Percentiles rank a stretch among this genome's conserved stretches.
Conservation (phyloP, 2,888 invertebrate species). For the Tipula lateralis region DNA sequence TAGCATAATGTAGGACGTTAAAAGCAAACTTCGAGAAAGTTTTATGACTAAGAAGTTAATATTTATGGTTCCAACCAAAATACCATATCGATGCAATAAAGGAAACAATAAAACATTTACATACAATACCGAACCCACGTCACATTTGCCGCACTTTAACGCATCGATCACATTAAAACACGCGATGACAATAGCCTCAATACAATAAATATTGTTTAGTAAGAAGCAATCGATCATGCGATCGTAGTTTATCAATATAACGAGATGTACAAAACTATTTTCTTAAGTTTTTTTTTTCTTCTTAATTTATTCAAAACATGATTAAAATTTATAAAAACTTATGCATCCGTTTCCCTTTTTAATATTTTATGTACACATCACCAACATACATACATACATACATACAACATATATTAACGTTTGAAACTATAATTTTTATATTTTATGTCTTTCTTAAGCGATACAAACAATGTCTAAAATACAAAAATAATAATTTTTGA, state of each 20-base stretch:
- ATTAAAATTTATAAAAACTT: neutral
- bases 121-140: neutral
- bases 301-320: conserved; percentile 6
- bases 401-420: neutral
- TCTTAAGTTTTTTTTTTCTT: neutral
- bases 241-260: neutral
- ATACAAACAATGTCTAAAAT: conserved; percentile 9
- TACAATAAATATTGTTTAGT: neutral
- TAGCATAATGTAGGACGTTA: too few relatives aligned
- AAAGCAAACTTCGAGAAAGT: too few relatives aligned
- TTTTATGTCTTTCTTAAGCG: conserved; percentile 7
- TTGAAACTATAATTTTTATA: neutral
- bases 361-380: neutral
- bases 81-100: neutral
- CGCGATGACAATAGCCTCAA: neutral
- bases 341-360: conserved; percentile 24
- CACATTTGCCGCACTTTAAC: neutral
- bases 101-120: neutral
- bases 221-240: neutral
- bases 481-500: neutral
- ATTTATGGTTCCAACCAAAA: neutral
- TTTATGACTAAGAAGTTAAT: neutral
- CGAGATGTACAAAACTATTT: neutral
- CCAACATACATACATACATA: neutral
- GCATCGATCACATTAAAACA: neutral